Evolutionary conservation across 2,797 vertebrate species (phyloP).

Genomic region (Microctenopoma steveboyesi): DNA sequence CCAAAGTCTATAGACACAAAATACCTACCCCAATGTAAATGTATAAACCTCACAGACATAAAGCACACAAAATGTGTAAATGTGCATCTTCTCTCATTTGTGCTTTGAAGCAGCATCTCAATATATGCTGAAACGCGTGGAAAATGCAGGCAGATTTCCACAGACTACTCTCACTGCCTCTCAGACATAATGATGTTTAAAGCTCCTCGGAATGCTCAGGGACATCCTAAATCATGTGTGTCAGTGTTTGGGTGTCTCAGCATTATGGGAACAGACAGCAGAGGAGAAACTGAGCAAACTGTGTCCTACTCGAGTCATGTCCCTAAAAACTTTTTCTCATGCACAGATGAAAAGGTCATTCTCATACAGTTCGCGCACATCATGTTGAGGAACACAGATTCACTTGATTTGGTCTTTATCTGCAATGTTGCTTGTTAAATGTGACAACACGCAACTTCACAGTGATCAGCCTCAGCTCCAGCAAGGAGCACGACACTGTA

Average conservation of each 20-base stretch:
- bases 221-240: constrained; percentile 45
- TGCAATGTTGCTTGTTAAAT: neutral
- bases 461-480: too few relatives aligned
- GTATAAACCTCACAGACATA: too few relatives aligned
- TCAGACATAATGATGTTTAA: constrained; percentile 41
- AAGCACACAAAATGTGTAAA: too few relatives aligned
- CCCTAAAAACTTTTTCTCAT: neutral
- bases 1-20: too few relatives aligned
- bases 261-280: constrained; percentile 59
- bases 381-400: neutral
- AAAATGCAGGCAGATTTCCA: constrained; percentile 37
- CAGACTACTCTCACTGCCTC: constrained; percentile 28
- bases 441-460: neutral
- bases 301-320: constrained; percentile 13
- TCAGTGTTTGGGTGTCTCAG: constrained; percentile 47
- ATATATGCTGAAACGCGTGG: constrained; percentile 6
- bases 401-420: constrained; percentile 3
- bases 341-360: constrained; percentile 25
- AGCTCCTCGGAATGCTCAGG: constrained; percentile 43
- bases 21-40: too few relatives aligned
- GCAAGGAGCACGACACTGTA: too few relatives aligned
- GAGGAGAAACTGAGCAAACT: constrained; percentile 41
- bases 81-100: constrained; percentile 4
- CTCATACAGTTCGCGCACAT: neutral
- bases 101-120: constrained; percentile 1